phyloP scores from a whole-genome alignment of 2,113 vertebrate species.

The rat (Rattus norvegicus) region GRCr8 NC_086029.1:72806001-72806500 shows the following conservation, averaged over 20 bases:
- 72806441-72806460: constrained; percentile 44
- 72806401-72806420: not conserved
- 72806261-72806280: not conserved
- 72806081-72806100: not conserved
- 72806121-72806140: not conserved
- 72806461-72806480: not conserved
- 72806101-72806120: not conserved
- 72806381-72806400: constrained; percentile 34
- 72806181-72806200: not conserved
- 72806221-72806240: not conserved
- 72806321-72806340: constrained; percentile 45
- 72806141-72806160: not conserved
- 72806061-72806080: not conserved
- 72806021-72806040: not conserved
- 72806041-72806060: not conserved
- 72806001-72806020: not conserved
- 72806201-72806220: not conserved
- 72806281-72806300: constrained; percentile 30
- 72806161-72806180: constrained; percentile 35
- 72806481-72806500: not conserved
- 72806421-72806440: constrained; percentile 61
- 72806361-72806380: not conserved
- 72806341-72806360: not conserved
- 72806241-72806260: not conserved
- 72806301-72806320: constrained; percentile 58